A percentile compares a stretch with the other conserved stretches of the same genome.
phyloP scores from a whole-genome alignment of 2,113 vertebrate genomes.

The Lepus americanus region DNA sequence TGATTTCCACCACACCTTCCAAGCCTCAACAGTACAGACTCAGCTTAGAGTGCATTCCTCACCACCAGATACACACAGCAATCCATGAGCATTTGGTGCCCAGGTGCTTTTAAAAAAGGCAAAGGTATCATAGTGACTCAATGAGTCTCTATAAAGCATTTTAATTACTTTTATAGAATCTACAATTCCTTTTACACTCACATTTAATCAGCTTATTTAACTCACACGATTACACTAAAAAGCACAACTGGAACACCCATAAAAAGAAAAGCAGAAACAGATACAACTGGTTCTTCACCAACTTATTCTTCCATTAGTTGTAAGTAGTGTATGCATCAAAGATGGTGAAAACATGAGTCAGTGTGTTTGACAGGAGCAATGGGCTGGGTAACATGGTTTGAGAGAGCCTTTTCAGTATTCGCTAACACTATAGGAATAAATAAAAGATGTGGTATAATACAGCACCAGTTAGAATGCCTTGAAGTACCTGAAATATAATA shows the following conservation, averaged over 20 bases:
- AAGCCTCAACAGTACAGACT: background rate
- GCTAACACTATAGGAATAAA: background rate
- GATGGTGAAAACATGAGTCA: background rate
- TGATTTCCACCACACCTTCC: background rate
- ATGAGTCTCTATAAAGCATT: constrained; percentile 24
- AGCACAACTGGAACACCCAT: background rate
- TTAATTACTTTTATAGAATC: background rate
- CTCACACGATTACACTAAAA: background rate
- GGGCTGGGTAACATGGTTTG: background rate
- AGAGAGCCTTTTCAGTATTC: background rate
- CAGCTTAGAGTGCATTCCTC: background rate
- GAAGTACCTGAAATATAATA: background rate
- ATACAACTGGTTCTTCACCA: background rate
- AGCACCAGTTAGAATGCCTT: background rate
- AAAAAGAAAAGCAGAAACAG: background rate
- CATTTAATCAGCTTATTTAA: constrained; percentile 18
- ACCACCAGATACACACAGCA: background rate
- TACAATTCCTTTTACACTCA: background rate
- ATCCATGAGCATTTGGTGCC: background rate
- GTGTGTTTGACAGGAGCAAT: background rate
- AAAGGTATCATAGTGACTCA: background rate
- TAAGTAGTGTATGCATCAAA: background rate
- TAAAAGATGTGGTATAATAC: background rate
- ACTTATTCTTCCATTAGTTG: background rate
- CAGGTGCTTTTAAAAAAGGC: background rate